Percentiles rank a stretch among this genome's conserved stretches.
Conservation (phyloP, 2,113 vertebrate species). For the Epinephelus fuscoguttatus region DNA sequence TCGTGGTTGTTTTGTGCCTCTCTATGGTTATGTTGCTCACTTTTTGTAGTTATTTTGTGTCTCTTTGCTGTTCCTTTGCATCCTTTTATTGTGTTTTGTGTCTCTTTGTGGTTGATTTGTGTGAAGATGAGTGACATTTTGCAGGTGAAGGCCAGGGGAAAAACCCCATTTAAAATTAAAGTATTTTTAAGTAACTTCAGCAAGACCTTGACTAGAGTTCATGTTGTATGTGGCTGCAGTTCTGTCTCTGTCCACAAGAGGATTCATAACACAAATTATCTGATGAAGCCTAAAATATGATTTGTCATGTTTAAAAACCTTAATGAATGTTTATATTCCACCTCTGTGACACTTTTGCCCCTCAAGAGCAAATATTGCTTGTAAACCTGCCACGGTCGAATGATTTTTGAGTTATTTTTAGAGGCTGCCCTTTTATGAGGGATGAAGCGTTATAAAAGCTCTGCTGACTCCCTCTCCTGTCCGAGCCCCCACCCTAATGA, state of each 20-base stretch:
- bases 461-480: constrained; percentile 50
- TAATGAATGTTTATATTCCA: constrained; percentile 17
- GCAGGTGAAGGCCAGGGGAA: too few relatives aligned
- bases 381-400: constrained; percentile 20
- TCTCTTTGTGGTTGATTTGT: too few relatives aligned
- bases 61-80: too few relatives aligned
- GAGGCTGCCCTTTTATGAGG: constrained; percentile 57
- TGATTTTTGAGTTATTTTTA: constrained; percentile 62
- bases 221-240: not conserved
- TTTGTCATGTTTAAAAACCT: constrained; percentile 25
- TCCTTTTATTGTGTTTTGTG: too few relatives aligned
- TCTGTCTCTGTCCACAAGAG: constrained; percentile 40
- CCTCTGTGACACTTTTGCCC: not conserved
- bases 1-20: too few relatives aligned
- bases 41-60: too few relatives aligned
- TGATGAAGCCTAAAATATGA: not conserved
- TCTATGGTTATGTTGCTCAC: too few relatives aligned
- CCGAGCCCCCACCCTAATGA: constrained; percentile 51
- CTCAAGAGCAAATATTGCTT: constrained; percentile 52
- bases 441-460: constrained; percentile 55
- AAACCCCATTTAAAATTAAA: not conserved
- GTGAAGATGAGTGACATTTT: too few relatives aligned
- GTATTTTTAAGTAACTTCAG: not conserved
- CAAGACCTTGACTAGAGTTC: not conserved
- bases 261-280: constrained; percentile 31